Conservation (phyloP, 2,888 invertebrate genomes). For the Hermaeophaga mercurialis region DNA sequence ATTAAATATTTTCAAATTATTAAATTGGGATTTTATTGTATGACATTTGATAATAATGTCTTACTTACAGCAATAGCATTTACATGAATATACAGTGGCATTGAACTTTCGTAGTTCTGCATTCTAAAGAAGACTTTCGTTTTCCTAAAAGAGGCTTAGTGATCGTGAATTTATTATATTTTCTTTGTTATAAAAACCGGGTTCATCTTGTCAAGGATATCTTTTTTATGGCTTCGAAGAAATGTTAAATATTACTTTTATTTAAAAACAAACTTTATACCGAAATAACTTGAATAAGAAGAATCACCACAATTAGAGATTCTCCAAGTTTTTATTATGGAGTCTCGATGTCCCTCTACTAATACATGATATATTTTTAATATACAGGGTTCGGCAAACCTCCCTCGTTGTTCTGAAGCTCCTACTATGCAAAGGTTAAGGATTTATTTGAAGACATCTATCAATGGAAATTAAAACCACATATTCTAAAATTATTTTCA, state of each 20-base stretch:
- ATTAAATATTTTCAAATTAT: slow-evolving; percentile 6
- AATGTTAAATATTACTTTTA: not conserved
- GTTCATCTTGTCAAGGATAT: not conserved
- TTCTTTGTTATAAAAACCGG: not conserved
- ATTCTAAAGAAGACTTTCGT: slow-evolving; percentile 38
- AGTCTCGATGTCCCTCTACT: no score
- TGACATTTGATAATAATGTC: slow-evolving; percentile 20
- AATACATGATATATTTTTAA: no score
- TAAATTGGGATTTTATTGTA: slow-evolving; percentile 10
- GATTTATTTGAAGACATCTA: no score
- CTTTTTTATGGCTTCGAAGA: not conserved
- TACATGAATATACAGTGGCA: slow-evolving; percentile 30
- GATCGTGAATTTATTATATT: slow-evolving; percentile 25
- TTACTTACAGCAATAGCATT: slow-evolving; percentile 22
- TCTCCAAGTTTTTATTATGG: no score
- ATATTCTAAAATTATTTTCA: no score
- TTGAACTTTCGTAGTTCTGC: slow-evolving; percentile 37
- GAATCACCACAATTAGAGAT: no score
- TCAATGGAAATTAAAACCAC: no score
- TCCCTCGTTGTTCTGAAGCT: no score
- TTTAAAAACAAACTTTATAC: no score
- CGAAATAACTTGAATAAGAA: no score
- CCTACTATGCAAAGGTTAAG: no score
- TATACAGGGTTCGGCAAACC: no score
- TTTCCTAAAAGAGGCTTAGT: slow-evolving; percentile 36